Conservation (phyloP, 2,797 vertebrate genomes). For the Acridotheres tristis region DNA sequence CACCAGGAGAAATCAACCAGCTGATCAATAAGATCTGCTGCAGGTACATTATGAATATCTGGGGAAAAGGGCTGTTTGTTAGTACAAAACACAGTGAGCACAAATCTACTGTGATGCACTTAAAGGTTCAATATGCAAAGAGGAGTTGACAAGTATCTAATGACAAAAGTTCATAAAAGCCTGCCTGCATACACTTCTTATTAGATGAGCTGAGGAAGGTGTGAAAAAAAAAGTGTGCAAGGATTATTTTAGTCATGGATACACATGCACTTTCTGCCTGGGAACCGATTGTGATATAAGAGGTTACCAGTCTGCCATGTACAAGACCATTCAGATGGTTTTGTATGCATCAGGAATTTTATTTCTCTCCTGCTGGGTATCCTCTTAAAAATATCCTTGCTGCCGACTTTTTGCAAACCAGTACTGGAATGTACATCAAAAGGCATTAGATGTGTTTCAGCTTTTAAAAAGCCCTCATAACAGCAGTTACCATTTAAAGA, state of each 20-base stretch:
- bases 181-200: accelerated
- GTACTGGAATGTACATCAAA: background rate
- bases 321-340: background rate
- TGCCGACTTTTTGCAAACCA: background rate
- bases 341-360: background rate
- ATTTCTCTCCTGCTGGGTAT: background rate
- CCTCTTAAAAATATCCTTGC: background rate
- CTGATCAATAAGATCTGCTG: background rate
- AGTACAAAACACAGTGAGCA: background rate
- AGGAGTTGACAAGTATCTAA: background rate
- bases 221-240: background rate
- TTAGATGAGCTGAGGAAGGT: background rate
- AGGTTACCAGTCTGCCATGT: background rate
- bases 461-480: background rate
- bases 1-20: background rate
- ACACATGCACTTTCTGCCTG: background rate
- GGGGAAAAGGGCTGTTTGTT: background rate
- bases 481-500: background rate
- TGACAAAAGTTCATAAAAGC: background rate
- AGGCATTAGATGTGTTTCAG: background rate
- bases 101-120: background rate
- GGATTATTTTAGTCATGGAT: background rate
- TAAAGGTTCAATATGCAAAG: background rate
- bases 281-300: background rate
- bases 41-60: background rate